Evolutionary conservation across 2,888 invertebrate genomes (phyloP), one percentile per base, ranked within the genome.

Genomic region (Protophormia terraenovae): DNA sequence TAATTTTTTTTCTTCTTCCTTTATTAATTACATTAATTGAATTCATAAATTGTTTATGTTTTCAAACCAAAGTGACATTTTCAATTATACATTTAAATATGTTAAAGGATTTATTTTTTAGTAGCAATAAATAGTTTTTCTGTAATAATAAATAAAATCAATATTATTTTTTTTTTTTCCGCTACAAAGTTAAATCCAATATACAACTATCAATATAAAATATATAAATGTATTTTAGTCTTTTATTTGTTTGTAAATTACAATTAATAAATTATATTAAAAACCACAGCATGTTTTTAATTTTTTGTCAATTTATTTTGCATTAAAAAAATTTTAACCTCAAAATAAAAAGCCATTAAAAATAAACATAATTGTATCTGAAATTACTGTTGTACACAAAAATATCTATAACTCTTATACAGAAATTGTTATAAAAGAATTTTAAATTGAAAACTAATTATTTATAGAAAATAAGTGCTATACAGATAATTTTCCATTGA

Each of bases 231-330:
- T 50, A 5, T 45, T 67, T 67, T 55, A 24, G 8, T 27, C 24
- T 27, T 75, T n/a, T 41, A 47, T 62, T 47, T 60, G 35, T 66
- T 58, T 73, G 55, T 55, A 12, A 67, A 67, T 66, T 29, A 50
- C 29, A 75, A 50, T 81, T 50, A 62, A 62, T 81, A 75, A 81
- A 80, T 73, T 73, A 58, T 32, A 73, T 22, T 60, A 22, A 29
- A 75, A 69, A 75, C 71, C 69, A 24, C 81, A 75, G 75, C 67
- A 75, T 75, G 67, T 81, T 73, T 67, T 47, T n/a, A n/a, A n/a
- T n/a, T n/a, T 29, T 32, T 19, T 27, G 24, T n/a, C 14, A 2
- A 38, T 64, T 78, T n/a, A 29, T 62, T 24, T 69, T 41, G 7
- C 16, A 69, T 35, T 47, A n/a, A n/a, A n/a, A n/a, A n/a, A n/a